Percentiles rank a stretch among this genome's conserved stretches.
phyloP scores from a whole-genome alignment of 2,888 invertebrate species.

The Amphipoea oculea region DNA sequence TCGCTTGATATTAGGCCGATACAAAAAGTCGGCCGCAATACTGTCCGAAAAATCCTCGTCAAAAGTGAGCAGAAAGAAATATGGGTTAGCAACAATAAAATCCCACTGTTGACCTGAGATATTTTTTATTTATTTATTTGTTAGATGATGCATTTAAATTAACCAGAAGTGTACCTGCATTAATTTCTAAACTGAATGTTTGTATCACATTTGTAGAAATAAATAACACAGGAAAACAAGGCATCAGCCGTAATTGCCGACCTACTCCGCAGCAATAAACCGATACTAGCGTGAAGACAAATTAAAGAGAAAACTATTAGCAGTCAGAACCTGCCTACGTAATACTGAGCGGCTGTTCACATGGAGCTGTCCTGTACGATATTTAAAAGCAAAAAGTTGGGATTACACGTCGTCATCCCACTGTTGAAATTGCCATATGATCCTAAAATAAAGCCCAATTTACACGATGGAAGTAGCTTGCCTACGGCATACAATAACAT shows the following conservation, averaged over 20 bases:
- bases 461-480: background rate
- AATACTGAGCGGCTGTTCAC: conserved; percentile 38
- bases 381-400: background rate
- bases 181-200: background rate
- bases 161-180: background rate
- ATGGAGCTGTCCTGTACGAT: conserved; percentile 1
- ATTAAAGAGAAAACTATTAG: conserved; percentile 50
- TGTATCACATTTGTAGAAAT: conserved; percentile 21
- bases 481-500: background rate
- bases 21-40: background rate
- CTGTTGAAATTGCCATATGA: background rate
- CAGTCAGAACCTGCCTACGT: conserved; percentile 30
- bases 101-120: background rate
- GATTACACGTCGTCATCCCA: background rate
- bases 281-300: conserved; percentile 36
- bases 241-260: conserved; percentile 18
- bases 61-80: background rate
- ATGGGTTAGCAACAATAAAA: too few relatives aligned
- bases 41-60: background rate
- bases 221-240: conserved; percentile 30
- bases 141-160: background rate
- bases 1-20: background rate
- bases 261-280: conserved; percentile 36
- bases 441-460: background rate
- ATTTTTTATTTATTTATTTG: background rate